Conservation (phyloP, 2,888 invertebrate species). For the Ormia ochracea region DNA sequence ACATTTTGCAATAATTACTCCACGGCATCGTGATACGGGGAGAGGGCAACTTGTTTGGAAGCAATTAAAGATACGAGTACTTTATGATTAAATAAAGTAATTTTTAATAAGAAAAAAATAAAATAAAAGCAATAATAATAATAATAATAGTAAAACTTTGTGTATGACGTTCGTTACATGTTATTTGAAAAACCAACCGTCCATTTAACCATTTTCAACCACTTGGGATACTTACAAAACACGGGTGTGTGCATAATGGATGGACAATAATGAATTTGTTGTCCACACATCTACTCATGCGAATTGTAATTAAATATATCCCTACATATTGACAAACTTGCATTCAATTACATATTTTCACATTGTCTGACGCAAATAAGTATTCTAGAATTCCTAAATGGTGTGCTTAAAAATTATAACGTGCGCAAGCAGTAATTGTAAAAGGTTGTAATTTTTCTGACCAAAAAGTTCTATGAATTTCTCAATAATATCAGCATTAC, state of each 20-base stretch:
- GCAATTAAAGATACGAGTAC: background rate
- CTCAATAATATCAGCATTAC: too few species aligned
- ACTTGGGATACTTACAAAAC: background rate
- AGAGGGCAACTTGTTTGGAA: background rate
- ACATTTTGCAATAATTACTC: constrained; percentile 18
- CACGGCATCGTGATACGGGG: background rate
- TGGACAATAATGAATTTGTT: constrained; percentile 33
- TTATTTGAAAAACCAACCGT: constrained; percentile 5
- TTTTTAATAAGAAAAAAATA: background rate
- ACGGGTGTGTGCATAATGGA: constrained; percentile 24
- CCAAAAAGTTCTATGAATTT: too few species aligned
- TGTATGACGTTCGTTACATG: constrained; percentile 42
- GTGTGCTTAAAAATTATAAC: too few species aligned
- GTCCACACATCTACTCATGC: background rate
- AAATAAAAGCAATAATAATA: too few species aligned
- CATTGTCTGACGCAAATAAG: constrained; percentile 30
- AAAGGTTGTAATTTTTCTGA: too few species aligned
- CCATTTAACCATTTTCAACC: constrained; percentile 2
- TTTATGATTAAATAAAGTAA: constrained; percentile 18
- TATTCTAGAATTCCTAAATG: background rate
- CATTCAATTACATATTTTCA: background rate
- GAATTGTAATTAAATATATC: constrained; percentile 41
- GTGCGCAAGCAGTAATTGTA: too few species aligned
- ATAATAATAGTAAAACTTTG: too few species aligned
- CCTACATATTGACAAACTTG: background rate